phyloP scores from a whole-genome alignment of 2,888 invertebrate species.

The Rhingia campestris region DNA sequence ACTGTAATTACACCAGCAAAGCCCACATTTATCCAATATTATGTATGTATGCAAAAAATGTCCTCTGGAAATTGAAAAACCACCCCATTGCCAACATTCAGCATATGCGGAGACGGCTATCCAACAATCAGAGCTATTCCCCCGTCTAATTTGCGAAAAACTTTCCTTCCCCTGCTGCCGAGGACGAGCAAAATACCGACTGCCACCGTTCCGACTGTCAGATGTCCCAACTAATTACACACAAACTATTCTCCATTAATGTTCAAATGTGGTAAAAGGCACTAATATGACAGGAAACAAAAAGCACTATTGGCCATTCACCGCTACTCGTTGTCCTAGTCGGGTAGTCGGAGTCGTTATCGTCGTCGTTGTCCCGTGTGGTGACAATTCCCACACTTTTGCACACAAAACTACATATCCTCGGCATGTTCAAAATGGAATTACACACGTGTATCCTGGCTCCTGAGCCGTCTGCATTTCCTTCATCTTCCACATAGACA shows the following conservation, averaged over 20 bases:
- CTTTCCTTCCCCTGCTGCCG: not conserved
- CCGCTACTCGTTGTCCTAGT: slow-evolving; percentile 10
- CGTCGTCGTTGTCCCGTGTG: slow-evolving; percentile 9
- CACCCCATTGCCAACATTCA: too few species aligned
- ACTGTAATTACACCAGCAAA: too few species aligned
- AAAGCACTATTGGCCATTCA: slow-evolving; percentile 58
- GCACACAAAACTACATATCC: slow-evolving; percentile 13
- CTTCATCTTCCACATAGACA: not conserved
- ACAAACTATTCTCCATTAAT: slow-evolving; percentile 56
- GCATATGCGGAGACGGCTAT: too few species aligned
- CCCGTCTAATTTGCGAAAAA: not conserved
- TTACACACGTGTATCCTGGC: slow-evolving; percentile 36
- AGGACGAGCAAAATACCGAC: not conserved
- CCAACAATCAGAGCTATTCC: not conserved
- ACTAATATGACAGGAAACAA: slow-evolving; percentile 59
- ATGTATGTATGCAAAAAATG: too few species aligned
- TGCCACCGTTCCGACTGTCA: slow-evolving; percentile 33
- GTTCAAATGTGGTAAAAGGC: slow-evolving; percentile 32
- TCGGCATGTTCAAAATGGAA: slow-evolving; percentile 25
- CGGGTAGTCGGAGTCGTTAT: not conserved
- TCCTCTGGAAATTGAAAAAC: too few species aligned
- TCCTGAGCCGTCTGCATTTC: slow-evolving; percentile 24
- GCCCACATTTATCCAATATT: too few species aligned
- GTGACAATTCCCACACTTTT: slow-evolving; percentile 43
- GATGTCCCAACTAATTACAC: slow-evolving; percentile 59